Conservation (phyloP, 1,140 invertebrate species). For the Reticulitermes speratus region DNA sequence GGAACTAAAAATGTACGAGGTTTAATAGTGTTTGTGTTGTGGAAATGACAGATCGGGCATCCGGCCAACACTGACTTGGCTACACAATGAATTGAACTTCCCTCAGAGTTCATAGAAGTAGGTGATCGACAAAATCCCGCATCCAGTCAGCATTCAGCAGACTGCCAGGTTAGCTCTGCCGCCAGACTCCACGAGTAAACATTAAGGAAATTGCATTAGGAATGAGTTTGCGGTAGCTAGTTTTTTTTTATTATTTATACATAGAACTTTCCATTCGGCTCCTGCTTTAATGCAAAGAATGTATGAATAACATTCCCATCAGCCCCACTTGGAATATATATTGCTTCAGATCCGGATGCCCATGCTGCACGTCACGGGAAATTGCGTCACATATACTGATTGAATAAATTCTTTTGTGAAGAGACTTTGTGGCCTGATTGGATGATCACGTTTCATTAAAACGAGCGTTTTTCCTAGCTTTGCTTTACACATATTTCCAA, state of each 20-base stretch:
- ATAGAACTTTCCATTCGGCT: slow-evolving; percentile 11
- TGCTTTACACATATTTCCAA: not conserved
- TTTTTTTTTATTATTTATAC: slow-evolving; percentile 18
- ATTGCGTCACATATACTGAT: not conserved
- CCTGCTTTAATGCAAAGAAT: slow-evolving; percentile 4
- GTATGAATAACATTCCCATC: not conserved
- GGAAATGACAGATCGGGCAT: too few relatives aligned
- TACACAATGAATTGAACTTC: not conserved
- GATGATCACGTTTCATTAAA: not conserved
- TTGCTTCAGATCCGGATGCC: slow-evolving; percentile 2
- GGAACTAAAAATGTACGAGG: too few relatives aligned
- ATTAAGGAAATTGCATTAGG: slow-evolving; percentile 8
- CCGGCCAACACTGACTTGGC: not conserved
- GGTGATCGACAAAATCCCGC: not conserved
- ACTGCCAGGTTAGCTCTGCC: not conserved
- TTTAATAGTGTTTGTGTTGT: too few relatives aligned
- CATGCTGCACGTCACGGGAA: not conserved
- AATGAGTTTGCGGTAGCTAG: not conserved
- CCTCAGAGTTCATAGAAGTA: not conserved
- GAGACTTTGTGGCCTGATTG: not conserved
- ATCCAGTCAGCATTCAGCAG: not conserved
- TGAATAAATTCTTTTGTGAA: not conserved
- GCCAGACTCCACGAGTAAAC: slow-evolving; percentile 2
- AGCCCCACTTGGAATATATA: slow-evolving; percentile 15
- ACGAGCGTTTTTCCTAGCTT: not conserved